A percentile compares a stretch with the other conserved stretches of the same genome.
phyloP scores from a whole-genome alignment of 2,113 vertebrate species.

The Cepphus grylle region DNA sequence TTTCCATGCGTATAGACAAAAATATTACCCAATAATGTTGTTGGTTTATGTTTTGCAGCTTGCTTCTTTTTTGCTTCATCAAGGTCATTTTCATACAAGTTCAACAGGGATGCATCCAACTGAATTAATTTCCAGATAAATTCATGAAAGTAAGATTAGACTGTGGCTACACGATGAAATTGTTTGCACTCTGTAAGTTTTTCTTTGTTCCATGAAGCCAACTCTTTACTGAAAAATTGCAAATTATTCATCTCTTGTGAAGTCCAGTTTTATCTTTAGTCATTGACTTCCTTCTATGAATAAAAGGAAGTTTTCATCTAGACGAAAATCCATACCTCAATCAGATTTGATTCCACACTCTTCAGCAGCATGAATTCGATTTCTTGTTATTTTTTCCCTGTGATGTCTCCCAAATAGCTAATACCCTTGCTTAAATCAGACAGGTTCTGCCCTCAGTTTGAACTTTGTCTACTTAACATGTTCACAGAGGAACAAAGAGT shows the following conservation, averaged over 20 bases:
- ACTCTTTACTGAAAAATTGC: neutral
- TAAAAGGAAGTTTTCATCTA: neutral
- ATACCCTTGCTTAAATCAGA: neutral
- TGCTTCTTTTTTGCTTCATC: neutral
- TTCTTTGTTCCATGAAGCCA: neutral
- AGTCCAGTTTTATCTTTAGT: neutral
- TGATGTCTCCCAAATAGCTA: neutral
- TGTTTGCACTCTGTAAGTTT: neutral
- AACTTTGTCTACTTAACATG: neutral
- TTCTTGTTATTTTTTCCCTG: neutral
- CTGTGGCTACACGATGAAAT: neutral
- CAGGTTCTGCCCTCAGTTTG: neutral
- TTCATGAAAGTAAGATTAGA: neutral
- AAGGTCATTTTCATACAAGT: neutral
- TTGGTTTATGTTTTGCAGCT: neutral
- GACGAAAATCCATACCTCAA: neutral
- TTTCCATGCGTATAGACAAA: neutral
- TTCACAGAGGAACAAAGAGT: slow-evolving; percentile 20
- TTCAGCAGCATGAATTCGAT: neutral
- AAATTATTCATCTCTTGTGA: neutral
- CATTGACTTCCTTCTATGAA: neutral
- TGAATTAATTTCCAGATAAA: neutral
- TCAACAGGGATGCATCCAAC: neutral
- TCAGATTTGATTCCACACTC: neutral
- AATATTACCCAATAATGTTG: neutral